Conservation (phyloP, 2,797 vertebrate species). For the Menidia menidia region DNA sequence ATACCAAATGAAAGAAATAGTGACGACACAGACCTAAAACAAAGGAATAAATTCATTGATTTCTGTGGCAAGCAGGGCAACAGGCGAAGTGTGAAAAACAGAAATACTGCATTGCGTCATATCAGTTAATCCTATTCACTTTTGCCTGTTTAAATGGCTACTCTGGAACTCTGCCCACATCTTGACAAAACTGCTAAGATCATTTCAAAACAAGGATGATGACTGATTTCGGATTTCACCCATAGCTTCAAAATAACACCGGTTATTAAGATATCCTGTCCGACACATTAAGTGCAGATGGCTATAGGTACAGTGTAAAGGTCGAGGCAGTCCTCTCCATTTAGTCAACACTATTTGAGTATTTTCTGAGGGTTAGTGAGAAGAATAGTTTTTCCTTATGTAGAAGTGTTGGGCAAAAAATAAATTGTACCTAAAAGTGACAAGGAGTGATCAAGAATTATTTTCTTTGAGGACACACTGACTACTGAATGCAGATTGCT, state of each 20-base stretch:
- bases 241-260: conserved; percentile 12
- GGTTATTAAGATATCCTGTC: neutral
- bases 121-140: conserved; percentile 52
- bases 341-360: neutral
- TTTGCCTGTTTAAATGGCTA: conserved; percentile 33
- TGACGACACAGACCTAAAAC: conserved; percentile 60
- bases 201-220: conserved; percentile 22
- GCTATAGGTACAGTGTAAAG: neutral
- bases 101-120: conserved; percentile 71
- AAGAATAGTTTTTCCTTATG: neutral
- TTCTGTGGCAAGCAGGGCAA: conserved; percentile 65
- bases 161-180: neutral
- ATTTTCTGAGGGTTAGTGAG: neutral
- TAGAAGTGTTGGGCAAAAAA: too few relatives aligned
- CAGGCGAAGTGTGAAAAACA: conserved; percentile 48
- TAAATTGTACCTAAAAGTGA: too few relatives aligned
- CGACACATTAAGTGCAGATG: neutral
- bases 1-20: conserved; percentile 64
- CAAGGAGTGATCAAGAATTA: too few relatives aligned
- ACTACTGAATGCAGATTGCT: too few relatives aligned
- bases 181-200: conserved; percentile 7
- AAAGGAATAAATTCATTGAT: conserved; percentile 48
- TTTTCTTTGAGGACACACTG: too few relatives aligned
- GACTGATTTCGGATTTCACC: conserved; percentile 2
- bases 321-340: neutral